Conservation (phyloP, 2,113 vertebrate species). For the Dasypus novemcinctus region DNA sequence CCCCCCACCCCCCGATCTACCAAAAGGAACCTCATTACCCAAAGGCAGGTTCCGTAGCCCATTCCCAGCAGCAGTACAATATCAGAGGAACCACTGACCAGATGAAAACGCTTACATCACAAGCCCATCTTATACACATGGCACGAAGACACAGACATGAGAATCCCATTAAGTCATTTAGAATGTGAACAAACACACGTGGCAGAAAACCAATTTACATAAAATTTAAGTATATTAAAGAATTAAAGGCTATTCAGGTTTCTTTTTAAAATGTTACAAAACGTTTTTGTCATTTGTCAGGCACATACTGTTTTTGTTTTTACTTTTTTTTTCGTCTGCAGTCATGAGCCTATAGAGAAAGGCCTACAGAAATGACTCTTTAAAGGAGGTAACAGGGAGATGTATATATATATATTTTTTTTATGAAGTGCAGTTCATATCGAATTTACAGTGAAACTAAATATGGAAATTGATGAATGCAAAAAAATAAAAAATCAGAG, state of each 20-base stretch:
- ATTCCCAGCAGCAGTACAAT: constrained; percentile 94
- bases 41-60: constrained; percentile 85
- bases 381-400: constrained; percentile 85
- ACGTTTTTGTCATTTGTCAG: constrained; percentile 89
- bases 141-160: constrained; percentile 91
- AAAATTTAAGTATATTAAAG: constrained; percentile 84
- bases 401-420: constrained; percentile 75
- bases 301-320: constrained; percentile 88
- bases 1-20: constrained; percentile 71
- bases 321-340: constrained; percentile 78
- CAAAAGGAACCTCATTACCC: constrained; percentile 83
- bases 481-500: constrained; percentile 74
- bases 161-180: constrained; percentile 90
- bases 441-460: constrained; percentile 82
- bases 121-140: constrained; percentile 90
- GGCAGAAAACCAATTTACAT: constrained; percentile 88
- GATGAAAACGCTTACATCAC: constrained; percentile 93
- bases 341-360: constrained; percentile 83
- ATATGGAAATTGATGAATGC: constrained; percentile 71
- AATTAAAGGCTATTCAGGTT: constrained; percentile 90
- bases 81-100: constrained; percentile 91
- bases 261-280: constrained; percentile 86
- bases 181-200: constrained; percentile 92
- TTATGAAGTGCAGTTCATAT: constrained; percentile 82
- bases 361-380: constrained; percentile 80